phyloP scores from a whole-genome alignment of 2,797 vertebrate genomes.

The Eulemur rubriventer region DNA sequence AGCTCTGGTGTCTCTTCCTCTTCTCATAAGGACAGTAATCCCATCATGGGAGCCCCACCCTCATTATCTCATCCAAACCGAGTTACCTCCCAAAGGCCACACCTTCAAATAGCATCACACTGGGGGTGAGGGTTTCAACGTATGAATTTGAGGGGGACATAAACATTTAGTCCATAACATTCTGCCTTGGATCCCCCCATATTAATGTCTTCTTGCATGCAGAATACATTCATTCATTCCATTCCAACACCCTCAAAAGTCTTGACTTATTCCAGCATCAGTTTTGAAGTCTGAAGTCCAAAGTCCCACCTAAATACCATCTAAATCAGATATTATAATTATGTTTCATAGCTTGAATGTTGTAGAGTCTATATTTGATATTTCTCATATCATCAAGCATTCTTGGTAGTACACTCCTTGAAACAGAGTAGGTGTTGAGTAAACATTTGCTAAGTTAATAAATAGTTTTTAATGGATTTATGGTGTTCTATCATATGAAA shows the following conservation, averaged over 20 bases:
- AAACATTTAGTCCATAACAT: not conserved
- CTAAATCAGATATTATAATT: not conserved
- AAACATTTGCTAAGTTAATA: slow-evolving; percentile 15
- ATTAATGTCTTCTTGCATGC: not conserved
- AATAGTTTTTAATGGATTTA: not conserved
- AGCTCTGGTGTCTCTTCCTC: not conserved
- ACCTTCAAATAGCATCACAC: not conserved
- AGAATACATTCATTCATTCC: not conserved
- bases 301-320: not conserved
- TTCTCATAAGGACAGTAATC: not conserved
- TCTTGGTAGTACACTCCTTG: not conserved
- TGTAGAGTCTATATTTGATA: not conserved
- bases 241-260: not conserved
- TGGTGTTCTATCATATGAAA: not conserved
- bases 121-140: not conserved
- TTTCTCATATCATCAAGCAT: not conserved
- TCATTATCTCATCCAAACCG: not conserved
- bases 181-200: not conserved
- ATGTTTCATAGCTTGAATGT: not conserved
- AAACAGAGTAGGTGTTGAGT: not conserved
- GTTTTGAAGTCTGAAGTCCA: not conserved
- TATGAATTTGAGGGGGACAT: not conserved
- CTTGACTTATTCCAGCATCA: not conserved
- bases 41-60: not conserved
- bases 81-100: not conserved